A percentile compares a stretch with the other conserved stretches of the same genome.
phyloP scores from a whole-genome alignment of 2,888 invertebrate genomes.

The Cryptus armator region DNA sequence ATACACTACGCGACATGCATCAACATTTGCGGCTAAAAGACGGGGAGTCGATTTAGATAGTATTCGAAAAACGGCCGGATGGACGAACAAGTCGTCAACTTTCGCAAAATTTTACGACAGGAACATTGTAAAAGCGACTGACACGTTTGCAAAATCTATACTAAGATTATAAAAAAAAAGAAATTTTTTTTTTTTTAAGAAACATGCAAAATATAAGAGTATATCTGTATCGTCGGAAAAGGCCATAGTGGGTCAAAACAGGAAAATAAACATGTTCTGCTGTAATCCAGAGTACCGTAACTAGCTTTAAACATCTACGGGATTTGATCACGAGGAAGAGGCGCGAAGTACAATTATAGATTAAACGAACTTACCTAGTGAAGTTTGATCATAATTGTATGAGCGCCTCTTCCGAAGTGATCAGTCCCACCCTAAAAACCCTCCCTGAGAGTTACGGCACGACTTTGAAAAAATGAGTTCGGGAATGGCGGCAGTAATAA shows the following conservation, averaged over 20 bases:
- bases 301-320: slow-evolving; percentile 45
- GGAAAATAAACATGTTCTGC: not conserved
- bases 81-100: slow-evolving; percentile 62
- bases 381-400: slow-evolving; percentile 63
- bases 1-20: slow-evolving; percentile 69
- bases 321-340: slow-evolving; percentile 62
- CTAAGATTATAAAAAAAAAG: not conserved
- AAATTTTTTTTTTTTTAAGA: no score
- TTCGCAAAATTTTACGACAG: slow-evolving; percentile 64
- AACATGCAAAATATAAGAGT: no score
- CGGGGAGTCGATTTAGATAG: slow-evolving; percentile 62
- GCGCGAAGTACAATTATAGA: slow-evolving; percentile 63
- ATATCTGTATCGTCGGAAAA: no score
- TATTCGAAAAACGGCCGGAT: slow-evolving; percentile 69
- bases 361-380: slow-evolving; percentile 65
- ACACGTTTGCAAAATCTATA: not conserved
- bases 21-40: slow-evolving; percentile 70
- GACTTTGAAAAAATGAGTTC: no score
- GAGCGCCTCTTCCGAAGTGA: slow-evolving; percentile 66
- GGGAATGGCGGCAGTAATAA: not conserved
- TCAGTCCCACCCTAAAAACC: no score
- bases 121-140: not conserved
- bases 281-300: slow-evolving; percentile 8
- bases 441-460: no score
- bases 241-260: no score